Evolutionary conservation across 1,140 invertebrate species (phyloP).

Genomic region (Pseudomyrmex pallidus): DNA sequence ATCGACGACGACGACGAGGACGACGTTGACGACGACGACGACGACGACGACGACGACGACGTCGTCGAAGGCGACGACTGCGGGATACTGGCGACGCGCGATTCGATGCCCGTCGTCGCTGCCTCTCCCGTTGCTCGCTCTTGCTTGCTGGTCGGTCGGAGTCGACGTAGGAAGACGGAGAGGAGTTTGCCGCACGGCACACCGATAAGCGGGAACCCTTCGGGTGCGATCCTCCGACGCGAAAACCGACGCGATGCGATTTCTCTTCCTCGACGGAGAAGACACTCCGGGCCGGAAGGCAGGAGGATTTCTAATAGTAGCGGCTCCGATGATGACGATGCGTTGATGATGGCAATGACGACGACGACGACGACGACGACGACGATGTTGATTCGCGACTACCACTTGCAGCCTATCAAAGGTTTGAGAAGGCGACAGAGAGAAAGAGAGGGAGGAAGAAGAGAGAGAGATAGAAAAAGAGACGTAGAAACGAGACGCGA

Average conservation of each 20-base stretch:
- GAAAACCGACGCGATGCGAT: conserved; percentile 40
- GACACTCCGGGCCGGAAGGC: conserved; percentile 53
- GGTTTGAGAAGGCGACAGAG: conserved; percentile 31
- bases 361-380: conserved; percentile 3
- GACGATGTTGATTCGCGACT: conserved; percentile 1
- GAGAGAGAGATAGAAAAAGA: not conserved
- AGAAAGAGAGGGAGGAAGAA: not conserved
- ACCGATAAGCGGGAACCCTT: conserved; percentile 64
- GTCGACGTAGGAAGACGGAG: conserved; percentile 59
- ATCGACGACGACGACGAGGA: conserved; percentile 22
- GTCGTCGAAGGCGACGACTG: conserved; percentile 17
- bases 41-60: conserved; percentile 12
- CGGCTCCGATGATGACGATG: conserved; percentile 2
- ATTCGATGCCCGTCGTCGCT: not conserved
- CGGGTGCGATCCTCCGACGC: conserved; percentile 53
- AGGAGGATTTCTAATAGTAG: conserved; percentile 14
- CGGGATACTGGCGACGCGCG: conserved; percentile 24
- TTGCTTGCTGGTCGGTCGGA: not conserved
- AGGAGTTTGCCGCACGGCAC: conserved; percentile 59
- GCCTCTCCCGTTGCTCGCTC: conserved; percentile 5
- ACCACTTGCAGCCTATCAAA: conserved; percentile 12
- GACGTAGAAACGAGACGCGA: conserved; percentile 1
- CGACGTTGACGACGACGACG: conserved; percentile 27
- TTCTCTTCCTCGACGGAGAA: conserved; percentile 65
- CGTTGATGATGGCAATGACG: not conserved